Conservation (phyloP, 35 echinoderm and acorn worm species). For the Apostichopus californicus region DNA sequence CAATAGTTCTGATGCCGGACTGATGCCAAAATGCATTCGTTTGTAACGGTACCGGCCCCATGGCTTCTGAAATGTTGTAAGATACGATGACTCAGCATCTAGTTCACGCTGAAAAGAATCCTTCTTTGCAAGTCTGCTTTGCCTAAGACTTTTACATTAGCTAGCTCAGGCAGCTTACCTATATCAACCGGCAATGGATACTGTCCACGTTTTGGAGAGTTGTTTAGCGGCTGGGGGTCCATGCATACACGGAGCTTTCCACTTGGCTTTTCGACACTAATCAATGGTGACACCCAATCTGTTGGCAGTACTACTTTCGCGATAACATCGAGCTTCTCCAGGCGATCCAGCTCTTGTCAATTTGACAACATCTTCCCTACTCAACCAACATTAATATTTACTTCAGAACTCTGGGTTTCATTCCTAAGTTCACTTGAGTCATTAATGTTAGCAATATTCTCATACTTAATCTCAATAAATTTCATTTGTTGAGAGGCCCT, state of each 20-base stretch:
- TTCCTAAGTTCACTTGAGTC: too few relatives aligned
- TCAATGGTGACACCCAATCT: constrained; percentile 60
- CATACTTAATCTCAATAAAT: constrained; percentile 37
- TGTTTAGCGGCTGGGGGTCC: constrained; percentile 61
- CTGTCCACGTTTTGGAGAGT: constrained; percentile 60
- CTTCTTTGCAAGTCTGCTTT: constrained; percentile 55
- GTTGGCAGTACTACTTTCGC: constrained; percentile 56
- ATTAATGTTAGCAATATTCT: constrained; percentile 33
- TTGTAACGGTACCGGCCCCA: neutral
- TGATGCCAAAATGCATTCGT: neutral
- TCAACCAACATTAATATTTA: constrained; percentile 13
- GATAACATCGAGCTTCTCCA: constrained; percentile 41
- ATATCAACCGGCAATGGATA: constrained; percentile 49
- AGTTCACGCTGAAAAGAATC: constrained; percentile 51
- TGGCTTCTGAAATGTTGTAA: constrained; percentile 69
- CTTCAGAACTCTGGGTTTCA: neutral
- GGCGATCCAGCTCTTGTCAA: constrained; percentile 46
- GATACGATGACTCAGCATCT: constrained; percentile 51
- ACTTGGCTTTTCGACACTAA: constrained; percentile 32
- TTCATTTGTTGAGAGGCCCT: constrained; percentile 59
- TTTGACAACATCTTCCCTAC: constrained; percentile 7
- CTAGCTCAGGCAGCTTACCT: constrained; percentile 46
- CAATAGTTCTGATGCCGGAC: neutral
- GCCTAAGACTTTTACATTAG: constrained; percentile 48
- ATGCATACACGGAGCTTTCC: constrained; percentile 65